Conservation (phyloP, 23 tunicate genomes). For the Styela plicata region DNA sequence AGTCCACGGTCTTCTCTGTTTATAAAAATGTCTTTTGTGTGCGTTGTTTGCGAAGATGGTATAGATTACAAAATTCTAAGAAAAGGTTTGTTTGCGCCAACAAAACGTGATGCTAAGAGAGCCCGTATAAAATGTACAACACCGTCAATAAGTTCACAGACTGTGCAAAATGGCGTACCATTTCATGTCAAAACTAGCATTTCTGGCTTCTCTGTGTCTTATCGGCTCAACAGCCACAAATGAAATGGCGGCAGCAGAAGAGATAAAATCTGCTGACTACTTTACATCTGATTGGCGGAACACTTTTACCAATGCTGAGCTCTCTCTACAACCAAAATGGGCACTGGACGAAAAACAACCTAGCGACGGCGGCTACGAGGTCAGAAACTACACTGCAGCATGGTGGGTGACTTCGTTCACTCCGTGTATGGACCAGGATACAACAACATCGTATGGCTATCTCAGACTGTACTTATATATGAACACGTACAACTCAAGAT, state of each 20-base stretch:
- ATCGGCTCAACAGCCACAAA: not conserved
- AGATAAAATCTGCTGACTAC: not conserved
- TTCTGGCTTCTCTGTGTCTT: not conserved
- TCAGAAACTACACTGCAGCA: not conserved
- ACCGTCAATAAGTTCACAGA: no score
- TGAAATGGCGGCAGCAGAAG: not conserved
- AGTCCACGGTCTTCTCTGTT: no score
- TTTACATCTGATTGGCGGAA: not conserved
- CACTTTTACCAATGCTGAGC: not conserved
- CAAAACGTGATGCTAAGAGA: no score
- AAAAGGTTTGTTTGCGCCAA: no score
- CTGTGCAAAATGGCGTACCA: no score
- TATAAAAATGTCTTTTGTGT: no score
- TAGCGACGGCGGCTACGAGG: not conserved
- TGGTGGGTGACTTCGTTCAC: not conserved
- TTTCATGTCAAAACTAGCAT: no score
- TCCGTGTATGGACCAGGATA: not conserved
- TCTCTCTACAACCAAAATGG: not conserved
- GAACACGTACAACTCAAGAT: not conserved
- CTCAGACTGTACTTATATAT: slow-evolving; percentile 4
- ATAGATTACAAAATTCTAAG: no score
- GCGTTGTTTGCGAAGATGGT: no score
- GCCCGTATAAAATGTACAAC: no score
- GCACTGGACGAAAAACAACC: not conserved
- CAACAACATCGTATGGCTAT: not conserved